phyloP scores from a whole-genome alignment of 2,113 vertebrate species.

The Coreoperca whiteheadi region DNA sequence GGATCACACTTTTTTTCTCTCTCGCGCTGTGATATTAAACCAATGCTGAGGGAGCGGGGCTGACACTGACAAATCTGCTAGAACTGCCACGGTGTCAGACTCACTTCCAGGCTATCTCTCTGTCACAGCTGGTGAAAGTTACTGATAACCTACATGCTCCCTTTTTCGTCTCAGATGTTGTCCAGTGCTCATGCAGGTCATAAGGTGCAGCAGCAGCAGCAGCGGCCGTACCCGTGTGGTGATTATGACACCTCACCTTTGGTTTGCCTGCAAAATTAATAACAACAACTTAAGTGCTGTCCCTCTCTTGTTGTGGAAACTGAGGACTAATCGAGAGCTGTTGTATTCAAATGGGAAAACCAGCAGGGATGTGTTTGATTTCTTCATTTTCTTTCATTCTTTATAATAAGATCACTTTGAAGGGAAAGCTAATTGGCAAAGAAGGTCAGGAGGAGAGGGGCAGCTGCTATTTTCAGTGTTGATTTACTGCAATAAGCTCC shows the following conservation, averaged over 20 bases:
- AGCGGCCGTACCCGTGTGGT: neutral
- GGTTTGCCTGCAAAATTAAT: constrained; percentile 26
- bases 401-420: constrained; percentile 48
- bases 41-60: constrained; percentile 15
- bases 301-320: neutral
- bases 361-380: constrained; percentile 23
- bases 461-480: constrained; percentile 68
- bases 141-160: constrained; percentile 56
- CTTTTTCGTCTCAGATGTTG: constrained; percentile 39
- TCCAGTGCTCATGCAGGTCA: constrained; percentile 39
- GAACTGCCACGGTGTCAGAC: constrained; percentile 48
- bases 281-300: neutral
- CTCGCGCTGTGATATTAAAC: constrained; percentile 36
- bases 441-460: constrained; percentile 39
- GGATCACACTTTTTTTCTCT: neutral
- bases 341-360: constrained; percentile 12
- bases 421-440: constrained; percentile 47
- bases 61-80: constrained; percentile 59
- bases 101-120: constrained; percentile 56
- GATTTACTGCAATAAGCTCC: constrained; percentile 47
- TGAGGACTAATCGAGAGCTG: neutral
- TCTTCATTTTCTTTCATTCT: constrained; percentile 32
- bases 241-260: constrained; percentile 37
- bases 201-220: neutral
- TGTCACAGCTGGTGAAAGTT: constrained; percentile 53